Conservation (phyloP, 2,797 vertebrate species). For the Aplochiton taeniatus region DNA sequence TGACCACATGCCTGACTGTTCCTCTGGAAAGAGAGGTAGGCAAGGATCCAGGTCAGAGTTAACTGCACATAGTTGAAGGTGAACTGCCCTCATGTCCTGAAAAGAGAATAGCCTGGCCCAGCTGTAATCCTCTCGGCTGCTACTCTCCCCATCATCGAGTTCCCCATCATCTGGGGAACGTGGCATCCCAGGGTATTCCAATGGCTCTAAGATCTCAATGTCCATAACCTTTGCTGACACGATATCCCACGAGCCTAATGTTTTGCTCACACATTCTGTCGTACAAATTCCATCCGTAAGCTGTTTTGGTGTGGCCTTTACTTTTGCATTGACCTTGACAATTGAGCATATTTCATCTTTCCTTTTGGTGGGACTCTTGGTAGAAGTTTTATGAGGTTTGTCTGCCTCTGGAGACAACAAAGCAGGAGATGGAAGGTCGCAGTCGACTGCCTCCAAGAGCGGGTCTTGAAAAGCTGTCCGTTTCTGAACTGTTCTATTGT, state of each 20-base stretch:
- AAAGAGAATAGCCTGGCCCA: constrained; percentile 97
- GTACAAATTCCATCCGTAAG: constrained; percentile 9
- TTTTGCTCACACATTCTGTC: constrained; percentile 48
- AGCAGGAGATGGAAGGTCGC: constrained; percentile 23
- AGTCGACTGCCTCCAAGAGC: constrained; percentile 42
- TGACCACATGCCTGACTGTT: constrained; percentile 90
- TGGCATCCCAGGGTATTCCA: constrained; percentile 23
- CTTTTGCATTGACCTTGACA: constrained; percentile 46
- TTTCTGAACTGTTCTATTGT: constrained; percentile 90
- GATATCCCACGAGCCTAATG: constrained; percentile 55
- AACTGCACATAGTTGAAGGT: constrained; percentile 91
- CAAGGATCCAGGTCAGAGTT: constrained; percentile 92
- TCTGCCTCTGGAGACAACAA: constrained; percentile 33
- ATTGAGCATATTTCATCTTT: constrained; percentile 31
- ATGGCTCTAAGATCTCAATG: constrained; percentile 63
- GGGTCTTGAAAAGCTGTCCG: constrained; percentile 78
- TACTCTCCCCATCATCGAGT: constrained; percentile 39
- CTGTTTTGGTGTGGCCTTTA: constrained; percentile 42
- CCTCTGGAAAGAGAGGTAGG: constrained; percentile 88
- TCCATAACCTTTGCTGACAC: constrained; percentile 51
- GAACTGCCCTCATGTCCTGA: constrained; percentile 87
- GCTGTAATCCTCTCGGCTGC: constrained; percentile 85
- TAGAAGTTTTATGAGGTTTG: constrained; percentile 14
- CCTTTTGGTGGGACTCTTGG: constrained; percentile 29
- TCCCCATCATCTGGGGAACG: constrained; percentile 50